Evolutionary conservation across 2,797 vertebrate genomes (phyloP).

Genomic region (Buceros bicornis): DNA sequence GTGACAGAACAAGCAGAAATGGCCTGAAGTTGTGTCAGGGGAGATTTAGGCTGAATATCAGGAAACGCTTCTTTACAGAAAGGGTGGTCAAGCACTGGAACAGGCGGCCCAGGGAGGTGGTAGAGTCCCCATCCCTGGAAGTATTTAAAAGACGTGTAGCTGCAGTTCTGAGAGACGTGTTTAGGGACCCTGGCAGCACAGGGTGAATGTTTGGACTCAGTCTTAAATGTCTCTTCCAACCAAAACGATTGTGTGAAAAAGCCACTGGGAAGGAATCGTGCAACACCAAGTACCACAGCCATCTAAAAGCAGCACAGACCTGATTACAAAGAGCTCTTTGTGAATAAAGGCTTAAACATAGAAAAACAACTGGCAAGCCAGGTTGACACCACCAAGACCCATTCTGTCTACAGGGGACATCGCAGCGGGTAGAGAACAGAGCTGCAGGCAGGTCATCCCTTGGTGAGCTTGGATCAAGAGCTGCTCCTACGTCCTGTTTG

Average conservation of each 20-base stretch:
- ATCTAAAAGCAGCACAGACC: neutral
- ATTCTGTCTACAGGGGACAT: neutral
- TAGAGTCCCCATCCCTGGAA: too few species aligned
- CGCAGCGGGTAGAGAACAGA: neutral
- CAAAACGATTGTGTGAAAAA: neutral
- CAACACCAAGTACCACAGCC: neutral
- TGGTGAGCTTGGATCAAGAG: neutral
- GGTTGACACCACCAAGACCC: neutral
- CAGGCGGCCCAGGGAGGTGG: too few species aligned
- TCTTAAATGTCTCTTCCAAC: too few species aligned
- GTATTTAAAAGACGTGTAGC: too few species aligned
- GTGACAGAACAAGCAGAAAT: too few species aligned
- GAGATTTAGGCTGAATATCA: too few species aligned
- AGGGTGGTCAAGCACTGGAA: too few species aligned
- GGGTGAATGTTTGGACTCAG: too few species aligned
- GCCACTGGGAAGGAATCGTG: neutral
- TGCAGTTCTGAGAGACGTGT: too few species aligned
- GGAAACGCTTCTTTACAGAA: too few species aligned
- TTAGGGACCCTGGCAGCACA: too few species aligned
- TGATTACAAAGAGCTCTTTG: neutral
- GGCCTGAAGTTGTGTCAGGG: too few species aligned
- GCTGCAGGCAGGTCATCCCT: neutral
- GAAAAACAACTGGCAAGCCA: neutral
- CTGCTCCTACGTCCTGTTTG: neutral
- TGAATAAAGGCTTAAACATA: neutral